Evolutionary conservation across 2,797 vertebrate genomes (phyloP).

Genomic region (Epinephelus coioides): DNA sequence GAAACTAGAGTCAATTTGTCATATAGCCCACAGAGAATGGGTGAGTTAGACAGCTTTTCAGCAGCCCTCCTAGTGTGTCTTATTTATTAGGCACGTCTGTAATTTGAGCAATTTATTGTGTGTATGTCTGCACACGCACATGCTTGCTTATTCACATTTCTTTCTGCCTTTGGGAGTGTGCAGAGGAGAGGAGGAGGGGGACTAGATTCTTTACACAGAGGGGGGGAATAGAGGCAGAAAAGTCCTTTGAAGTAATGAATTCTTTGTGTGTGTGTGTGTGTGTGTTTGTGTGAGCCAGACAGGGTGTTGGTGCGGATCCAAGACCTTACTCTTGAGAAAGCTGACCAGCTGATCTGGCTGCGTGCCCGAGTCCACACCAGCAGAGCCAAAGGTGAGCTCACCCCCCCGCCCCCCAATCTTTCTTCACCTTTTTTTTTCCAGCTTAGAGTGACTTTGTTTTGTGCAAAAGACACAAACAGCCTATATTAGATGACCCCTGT

Average conservation of each 20-base stretch:
- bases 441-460: slow-evolving; percentile 20
- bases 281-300: slow-evolving; percentile 85
- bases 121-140: slow-evolving; percentile 56
- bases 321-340: slow-evolving; percentile 90
- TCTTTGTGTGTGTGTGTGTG: slow-evolving; percentile 25
- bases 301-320: slow-evolving; percentile 90
- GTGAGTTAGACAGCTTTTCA: slow-evolving; percentile 69
- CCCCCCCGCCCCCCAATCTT: slow-evolving; percentile 1
- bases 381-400: slow-evolving; percentile 96
- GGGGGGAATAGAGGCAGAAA: slow-evolving; percentile 32
- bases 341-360: slow-evolving; percentile 94
- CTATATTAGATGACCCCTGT: slow-evolving; percentile 28
- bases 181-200: background rate
- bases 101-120: slow-evolving; percentile 78
- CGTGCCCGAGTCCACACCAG: slow-evolving; percentile 98
- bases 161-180: slow-evolving; percentile 62
- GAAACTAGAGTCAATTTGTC: slow-evolving; percentile 83
- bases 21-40: slow-evolving; percentile 66
- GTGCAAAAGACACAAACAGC: slow-evolving; percentile 35
- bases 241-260: slow-evolving; percentile 74
- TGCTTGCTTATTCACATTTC: slow-evolving; percentile 56
- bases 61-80: slow-evolving; percentile 76
- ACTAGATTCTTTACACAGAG: slow-evolving; percentile 33
- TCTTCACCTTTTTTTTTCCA: slow-evolving; percentile 23
- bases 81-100: slow-evolving; percentile 81